Evolutionary conservation across 2,113 vertebrate genomes (phyloP).

Genomic region (Fukomys damarensis): DNA sequence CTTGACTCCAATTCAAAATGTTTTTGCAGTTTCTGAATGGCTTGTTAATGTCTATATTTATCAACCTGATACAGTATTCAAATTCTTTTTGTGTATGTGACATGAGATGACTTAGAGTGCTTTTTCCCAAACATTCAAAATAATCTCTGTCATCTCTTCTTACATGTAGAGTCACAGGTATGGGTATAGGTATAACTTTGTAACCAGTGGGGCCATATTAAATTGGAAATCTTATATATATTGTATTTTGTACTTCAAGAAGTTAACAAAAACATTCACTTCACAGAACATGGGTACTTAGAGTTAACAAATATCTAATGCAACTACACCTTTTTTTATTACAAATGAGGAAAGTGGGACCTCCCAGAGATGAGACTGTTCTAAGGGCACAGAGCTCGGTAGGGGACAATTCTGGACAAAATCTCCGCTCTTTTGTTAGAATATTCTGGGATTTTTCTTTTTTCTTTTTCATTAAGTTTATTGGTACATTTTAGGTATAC

Average conservation of each 20-base stretch:
- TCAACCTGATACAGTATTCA: not conserved
- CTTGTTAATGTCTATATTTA: conserved; percentile 11
- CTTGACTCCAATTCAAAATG: conserved; percentile 8
- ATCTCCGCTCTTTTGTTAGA: conserved; percentile 40
- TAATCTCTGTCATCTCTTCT: not conserved
- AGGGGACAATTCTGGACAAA: conserved; percentile 12
- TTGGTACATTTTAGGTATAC: no score
- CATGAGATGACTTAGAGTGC: conserved; percentile 25
- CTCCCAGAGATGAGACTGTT: conserved; percentile 49
- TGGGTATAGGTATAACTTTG: not conserved
- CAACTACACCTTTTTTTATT: conserved; percentile 49
- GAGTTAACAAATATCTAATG: conserved; percentile 40
- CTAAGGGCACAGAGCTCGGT: conserved; percentile 45
- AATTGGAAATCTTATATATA: conserved; percentile 16
- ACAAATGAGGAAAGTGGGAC: conserved; percentile 51
- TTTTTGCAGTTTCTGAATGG: conserved; percentile 24
- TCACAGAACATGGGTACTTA: conserved; percentile 21
- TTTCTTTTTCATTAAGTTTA: no score
- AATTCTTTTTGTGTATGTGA: not conserved
- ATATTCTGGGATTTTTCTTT: conserved; percentile 41
- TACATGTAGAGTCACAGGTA: not conserved
- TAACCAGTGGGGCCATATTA: not conserved
- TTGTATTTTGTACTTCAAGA: conserved; percentile 35
- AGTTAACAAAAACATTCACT: conserved; percentile 22
- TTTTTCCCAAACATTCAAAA: conserved; percentile 33